Conservation (phyloP, 2,888 invertebrate species). For the Chaetogeoica ovagalla region DNA sequence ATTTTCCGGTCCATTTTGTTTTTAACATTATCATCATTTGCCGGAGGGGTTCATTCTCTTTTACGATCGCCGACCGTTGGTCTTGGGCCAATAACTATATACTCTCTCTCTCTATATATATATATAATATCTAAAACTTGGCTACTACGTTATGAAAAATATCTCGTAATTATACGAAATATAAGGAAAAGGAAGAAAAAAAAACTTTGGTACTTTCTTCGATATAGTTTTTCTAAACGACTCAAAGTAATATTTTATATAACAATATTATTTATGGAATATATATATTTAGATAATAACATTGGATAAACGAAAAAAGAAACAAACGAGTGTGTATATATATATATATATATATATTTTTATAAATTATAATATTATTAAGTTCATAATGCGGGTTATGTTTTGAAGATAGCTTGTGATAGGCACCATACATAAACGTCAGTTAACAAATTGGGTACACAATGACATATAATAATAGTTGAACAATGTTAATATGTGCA, state of each 20-base stretch:
- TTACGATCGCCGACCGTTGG: conserved; percentile 49
- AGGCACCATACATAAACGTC: not conserved
- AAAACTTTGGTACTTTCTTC: conserved; percentile 43
- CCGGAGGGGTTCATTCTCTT: conserved; percentile 45
- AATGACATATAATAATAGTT: not conserved
- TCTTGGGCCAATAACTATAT: conserved; percentile 42
- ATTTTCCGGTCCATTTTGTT: conserved; percentile 53
- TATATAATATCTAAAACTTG: conserved; percentile 38
- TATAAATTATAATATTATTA: no score
- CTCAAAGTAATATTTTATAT: conserved; percentile 21
- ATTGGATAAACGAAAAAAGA: conserved; percentile 21
- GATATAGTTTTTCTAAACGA: conserved; percentile 20
- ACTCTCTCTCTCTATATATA: no score
- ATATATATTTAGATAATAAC: not conserved
- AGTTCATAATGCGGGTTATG: not conserved
- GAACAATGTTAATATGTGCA: not conserved
- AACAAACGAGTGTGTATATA: not conserved
- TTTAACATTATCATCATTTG: conserved; percentile 46
- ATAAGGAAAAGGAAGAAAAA: not conserved
- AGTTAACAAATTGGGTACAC: conserved; percentile 5
- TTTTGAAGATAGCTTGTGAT: not conserved
- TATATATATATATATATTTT: no score
- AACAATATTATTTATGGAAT: conserved; percentile 20
- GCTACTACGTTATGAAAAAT: conserved; percentile 43
- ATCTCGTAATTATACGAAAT: conserved; percentile 40